phyloP scores from a whole-genome alignment of 2,888 invertebrate species.

The Pollenia griseotomentosa region DNA sequence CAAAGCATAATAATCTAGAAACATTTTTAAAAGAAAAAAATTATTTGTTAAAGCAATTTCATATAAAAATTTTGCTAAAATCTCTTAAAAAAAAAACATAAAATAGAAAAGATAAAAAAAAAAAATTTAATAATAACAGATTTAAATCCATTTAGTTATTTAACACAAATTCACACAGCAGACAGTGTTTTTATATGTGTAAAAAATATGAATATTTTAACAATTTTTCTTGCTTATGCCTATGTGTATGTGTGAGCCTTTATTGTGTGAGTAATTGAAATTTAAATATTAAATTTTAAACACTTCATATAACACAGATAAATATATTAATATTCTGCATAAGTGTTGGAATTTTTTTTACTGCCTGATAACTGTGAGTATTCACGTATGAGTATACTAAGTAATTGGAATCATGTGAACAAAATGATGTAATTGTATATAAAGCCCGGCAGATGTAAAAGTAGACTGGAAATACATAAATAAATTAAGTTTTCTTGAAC shows the following conservation, averaged over 20 bases:
- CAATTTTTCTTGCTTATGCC: not conserved
- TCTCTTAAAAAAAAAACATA: not conserved
- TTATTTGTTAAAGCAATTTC: not conserved
- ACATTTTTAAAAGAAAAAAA: not conserved
- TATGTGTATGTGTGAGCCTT: not conserved
- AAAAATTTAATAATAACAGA: not conserved
- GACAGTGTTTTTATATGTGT: not conserved
- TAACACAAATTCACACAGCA: not conserved
- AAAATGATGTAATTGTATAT: no score
- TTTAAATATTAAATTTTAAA: constrained; percentile 36
- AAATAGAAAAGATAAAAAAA: not conserved
- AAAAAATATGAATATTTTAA: not conserved
- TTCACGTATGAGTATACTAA: no score
- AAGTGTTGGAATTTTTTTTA: not conserved
- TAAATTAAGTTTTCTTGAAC: no score
- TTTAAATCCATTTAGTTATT: constrained; percentile 2
- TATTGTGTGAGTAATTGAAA: constrained; percentile 27
- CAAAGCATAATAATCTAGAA: not conserved
- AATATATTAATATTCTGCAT: not conserved
- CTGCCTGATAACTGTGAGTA: no score
- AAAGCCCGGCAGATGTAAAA: no score
- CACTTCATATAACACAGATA: constrained; percentile 6
- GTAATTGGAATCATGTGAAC: no score
- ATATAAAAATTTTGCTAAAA: not conserved
- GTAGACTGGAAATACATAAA: no score